Percentiles rank a stretch among this genome's conserved stretches.
phyloP scores from a whole-genome alignment of 2,113 vertebrate genomes.

The Verasper variegatus region DNA sequence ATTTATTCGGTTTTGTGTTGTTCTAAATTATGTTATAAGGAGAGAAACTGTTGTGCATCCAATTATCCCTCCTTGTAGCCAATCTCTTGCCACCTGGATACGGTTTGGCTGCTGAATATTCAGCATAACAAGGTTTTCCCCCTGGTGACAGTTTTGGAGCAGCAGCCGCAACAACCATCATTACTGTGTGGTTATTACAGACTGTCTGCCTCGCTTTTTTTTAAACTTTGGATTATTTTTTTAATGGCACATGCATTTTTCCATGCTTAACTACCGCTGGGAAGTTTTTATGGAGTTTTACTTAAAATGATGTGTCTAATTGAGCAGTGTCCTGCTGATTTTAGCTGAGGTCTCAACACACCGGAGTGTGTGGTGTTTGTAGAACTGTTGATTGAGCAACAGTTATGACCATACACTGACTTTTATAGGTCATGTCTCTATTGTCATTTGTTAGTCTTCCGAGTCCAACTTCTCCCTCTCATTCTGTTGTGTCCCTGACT shows the following conservation, averaged over 20 bases:
- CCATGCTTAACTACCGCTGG: neutral
- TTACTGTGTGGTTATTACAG: conserved; percentile 41
- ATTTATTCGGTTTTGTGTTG: neutral
- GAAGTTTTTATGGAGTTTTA: neutral
- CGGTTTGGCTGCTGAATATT: conserved; percentile 53
- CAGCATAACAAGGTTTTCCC: conserved; percentile 46
- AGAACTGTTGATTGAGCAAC: neutral
- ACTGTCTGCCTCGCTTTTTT: conserved; percentile 23
- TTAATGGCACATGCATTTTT: neutral
- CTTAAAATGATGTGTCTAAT: neutral
- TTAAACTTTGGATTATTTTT: neutral
- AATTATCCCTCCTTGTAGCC: conserved; percentile 45
- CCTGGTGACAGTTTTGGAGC: conserved; percentile 51
- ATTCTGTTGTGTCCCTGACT: neutral
- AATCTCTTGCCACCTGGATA: conserved; percentile 44
- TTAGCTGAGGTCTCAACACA: neutral
- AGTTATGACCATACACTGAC: neutral
- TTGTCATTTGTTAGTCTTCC: neutral
- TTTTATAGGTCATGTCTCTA: neutral
- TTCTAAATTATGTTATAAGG: conserved; percentile 11
- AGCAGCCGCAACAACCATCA: conserved; percentile 36
- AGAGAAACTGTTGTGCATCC: conserved; percentile 9
- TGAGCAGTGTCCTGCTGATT: neutral
- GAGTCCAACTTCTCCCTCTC: conserved; percentile 1
- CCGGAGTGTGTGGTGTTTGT: neutral